Base-by-base conservation (phyloP, 2,888 invertebrate species). In the Falcaria lacertinaria region DNA sequence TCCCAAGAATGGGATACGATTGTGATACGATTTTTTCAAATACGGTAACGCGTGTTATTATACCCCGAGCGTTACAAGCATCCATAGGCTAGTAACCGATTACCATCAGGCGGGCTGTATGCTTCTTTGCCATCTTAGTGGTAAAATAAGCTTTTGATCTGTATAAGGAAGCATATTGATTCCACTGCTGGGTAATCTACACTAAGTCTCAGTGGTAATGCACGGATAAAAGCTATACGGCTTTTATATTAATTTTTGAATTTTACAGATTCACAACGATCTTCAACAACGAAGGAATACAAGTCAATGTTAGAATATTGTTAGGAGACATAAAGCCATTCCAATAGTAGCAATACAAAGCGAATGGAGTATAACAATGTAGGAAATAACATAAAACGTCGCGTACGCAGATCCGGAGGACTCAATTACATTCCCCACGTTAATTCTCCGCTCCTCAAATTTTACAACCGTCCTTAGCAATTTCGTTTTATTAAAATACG, bases 401-500 rank as follows among this genome's bases (percentile, higher is more conserved):
- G 19, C 39, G 58, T 64, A 69, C 68, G 61, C 65, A 74, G 78
- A 79, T 75, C 73, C 74, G 46, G 51, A 59, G 71, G 70, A 72
- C 74, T 74, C 76, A 74, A 82, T 78, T 77, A 79, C 62, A 61
- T 57, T 60, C 65, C 71, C 65, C 47, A 59, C 73, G 80, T 83
- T 83, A 80, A 82, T 80, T 80, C 77, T 50, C 64, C 57, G 66
- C 70, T 76, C 75, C 73, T 83, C 73, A 80, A 82, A 86, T 82
- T 85, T 85, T 76, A 84, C 77, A 77, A 62, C 78, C 71, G 67
- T 66, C 78, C 78, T 74, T 62, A 68, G 79, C 73, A 75, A 83
- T 82, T 78, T 68, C 67, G 66, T 78, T 85, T 84, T 85, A 85
- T 86, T 83, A 84, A 83, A 84, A 84, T 77, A 77, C 74, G 69